These are phyloP conservation scores for Aegithalos caudatus DNA, from an alignment of 2,113 vertebrate species.

Conservation along the genomic window DNA sequence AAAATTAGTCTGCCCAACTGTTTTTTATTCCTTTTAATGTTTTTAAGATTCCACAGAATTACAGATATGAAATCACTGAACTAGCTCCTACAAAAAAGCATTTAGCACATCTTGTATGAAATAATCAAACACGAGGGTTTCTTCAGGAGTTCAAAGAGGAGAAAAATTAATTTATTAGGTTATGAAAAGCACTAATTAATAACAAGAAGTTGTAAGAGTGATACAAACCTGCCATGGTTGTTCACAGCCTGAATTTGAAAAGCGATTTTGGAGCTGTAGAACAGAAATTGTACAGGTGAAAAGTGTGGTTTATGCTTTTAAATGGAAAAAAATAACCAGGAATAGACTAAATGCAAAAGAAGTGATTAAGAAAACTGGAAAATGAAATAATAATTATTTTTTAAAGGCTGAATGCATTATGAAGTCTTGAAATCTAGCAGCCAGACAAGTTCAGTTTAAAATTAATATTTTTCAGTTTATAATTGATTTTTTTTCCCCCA, in stretches of 20 bases:
- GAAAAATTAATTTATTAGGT: background rate
- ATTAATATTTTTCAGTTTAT: background rate
- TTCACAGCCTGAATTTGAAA: slow-evolving; percentile 94
- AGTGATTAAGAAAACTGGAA: background rate
- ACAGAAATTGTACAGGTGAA: slow-evolving; percentile 3
- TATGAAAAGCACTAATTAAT: background rate
- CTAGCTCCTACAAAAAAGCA: background rate
- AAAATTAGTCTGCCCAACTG: background rate
- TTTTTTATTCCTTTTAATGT: background rate
- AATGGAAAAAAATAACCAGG: background rate
- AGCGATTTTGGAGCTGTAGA: slow-evolving; percentile 80
- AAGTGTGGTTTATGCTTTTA: accelerated
- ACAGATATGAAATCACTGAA: background rate
- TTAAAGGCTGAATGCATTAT: background rate
- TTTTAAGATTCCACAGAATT: background rate
- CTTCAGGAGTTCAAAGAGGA: background rate
- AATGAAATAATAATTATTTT: background rate
- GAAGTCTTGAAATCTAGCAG: background rate
- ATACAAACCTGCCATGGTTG: slow-evolving; percentile 85
- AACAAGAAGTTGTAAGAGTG: background rate
- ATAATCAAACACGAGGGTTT: background rate
- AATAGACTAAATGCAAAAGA: background rate
- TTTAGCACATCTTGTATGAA: background rate
- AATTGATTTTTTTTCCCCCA: background rate
- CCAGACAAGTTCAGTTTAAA: background rate